Percentiles rank a stretch among this genome's conserved stretches.
Conservation (phyloP, 2,797 vertebrate genomes). For the Dermochelys coriacea region DNA sequence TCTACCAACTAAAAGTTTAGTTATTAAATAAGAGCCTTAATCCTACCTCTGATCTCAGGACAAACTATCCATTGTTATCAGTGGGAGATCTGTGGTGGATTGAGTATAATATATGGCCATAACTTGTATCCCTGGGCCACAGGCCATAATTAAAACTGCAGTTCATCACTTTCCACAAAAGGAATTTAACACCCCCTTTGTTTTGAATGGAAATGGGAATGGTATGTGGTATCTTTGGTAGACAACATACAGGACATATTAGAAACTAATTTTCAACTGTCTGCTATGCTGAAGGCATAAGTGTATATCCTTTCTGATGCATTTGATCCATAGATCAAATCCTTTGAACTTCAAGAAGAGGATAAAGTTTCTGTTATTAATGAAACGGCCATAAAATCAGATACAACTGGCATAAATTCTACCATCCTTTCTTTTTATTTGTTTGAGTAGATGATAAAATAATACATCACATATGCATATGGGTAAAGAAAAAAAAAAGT, state of each 20-base stretch:
- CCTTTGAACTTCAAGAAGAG: not conserved
- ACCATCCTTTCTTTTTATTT: not conserved
- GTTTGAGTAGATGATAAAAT: not conserved
- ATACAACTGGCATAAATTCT: not conserved
- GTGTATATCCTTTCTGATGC: not conserved
- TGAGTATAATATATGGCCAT: conserved; percentile 8
- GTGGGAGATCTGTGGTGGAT: not conserved
- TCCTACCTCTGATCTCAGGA: not conserved
- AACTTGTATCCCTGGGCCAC: not conserved
- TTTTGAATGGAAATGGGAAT: conserved; percentile 24
- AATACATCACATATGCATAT: not conserved
- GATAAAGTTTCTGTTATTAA: not conserved
- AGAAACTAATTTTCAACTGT: not conserved
- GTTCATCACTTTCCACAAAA: conserved; percentile 17
- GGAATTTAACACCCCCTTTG: not conserved
- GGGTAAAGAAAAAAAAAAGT: not conserved
- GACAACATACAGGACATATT: not conserved
- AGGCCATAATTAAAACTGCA: conserved; percentile 18
- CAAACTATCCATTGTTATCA: not conserved
- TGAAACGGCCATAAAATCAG: not conserved
- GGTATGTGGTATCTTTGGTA: not conserved
- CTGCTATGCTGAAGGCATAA: not conserved
- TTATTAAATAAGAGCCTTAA: not conserved
- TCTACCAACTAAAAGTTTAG: not conserved
- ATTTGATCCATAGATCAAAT: not conserved